A percentile compares a stretch with the other conserved stretches of the same genome.
Conservation (phyloP, 2,797 vertebrate species). For the Eutrigla gurnardus region DNA sequence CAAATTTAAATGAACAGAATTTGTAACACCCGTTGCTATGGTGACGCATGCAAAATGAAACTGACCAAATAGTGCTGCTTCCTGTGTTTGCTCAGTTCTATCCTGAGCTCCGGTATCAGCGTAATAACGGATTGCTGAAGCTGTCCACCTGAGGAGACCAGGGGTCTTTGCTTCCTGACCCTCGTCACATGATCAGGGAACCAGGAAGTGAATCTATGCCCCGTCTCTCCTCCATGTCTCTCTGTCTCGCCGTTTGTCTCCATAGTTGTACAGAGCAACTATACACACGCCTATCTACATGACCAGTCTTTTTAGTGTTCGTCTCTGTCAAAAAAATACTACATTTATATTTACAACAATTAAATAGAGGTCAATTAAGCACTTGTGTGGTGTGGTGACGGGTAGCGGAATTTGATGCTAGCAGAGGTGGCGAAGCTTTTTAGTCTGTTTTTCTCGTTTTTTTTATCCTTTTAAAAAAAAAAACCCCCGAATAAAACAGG, state of each 20-base stretch:
- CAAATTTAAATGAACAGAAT: slow-evolving; percentile 36
- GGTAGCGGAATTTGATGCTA: slow-evolving; percentile 71
- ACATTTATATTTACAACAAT: slow-evolving; percentile 95
- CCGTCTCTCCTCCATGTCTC: slow-evolving; percentile 77
- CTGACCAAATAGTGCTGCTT: slow-evolving; percentile 50
- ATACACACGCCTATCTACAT: slow-evolving; percentile 89
- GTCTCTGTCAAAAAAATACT: slow-evolving; percentile 88
- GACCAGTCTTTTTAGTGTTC: slow-evolving; percentile 83
- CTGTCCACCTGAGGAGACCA: slow-evolving; percentile 66
- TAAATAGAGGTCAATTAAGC: slow-evolving; percentile 93
- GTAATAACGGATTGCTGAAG: slow-evolving; percentile 44
- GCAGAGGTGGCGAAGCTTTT: slow-evolving; percentile 83
- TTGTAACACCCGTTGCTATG: slow-evolving; percentile 24
- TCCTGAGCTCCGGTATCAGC: slow-evolving; percentile 61
- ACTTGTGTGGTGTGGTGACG: slow-evolving; percentile 86
- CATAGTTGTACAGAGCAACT: slow-evolving; percentile 83
- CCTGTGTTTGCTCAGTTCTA: slow-evolving; percentile 71
- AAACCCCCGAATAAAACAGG: slow-evolving; percentile 56
- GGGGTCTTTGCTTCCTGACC: slow-evolving; percentile 22
- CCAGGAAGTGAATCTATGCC: slow-evolving; percentile 75
- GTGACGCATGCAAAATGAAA: slow-evolving; percentile 57
- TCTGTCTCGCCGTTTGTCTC: slow-evolving; percentile 81
- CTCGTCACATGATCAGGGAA: slow-evolving; percentile 42
- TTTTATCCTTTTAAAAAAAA: slow-evolving; percentile 20
- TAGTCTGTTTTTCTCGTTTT: slow-evolving; percentile 48